A percentile compares a stretch with the other conserved stretches of the same genome.
phyloP scores from a whole-genome alignment of 2,797 vertebrate genomes.

The Ctenochaetus hawaiiensis region DNA sequence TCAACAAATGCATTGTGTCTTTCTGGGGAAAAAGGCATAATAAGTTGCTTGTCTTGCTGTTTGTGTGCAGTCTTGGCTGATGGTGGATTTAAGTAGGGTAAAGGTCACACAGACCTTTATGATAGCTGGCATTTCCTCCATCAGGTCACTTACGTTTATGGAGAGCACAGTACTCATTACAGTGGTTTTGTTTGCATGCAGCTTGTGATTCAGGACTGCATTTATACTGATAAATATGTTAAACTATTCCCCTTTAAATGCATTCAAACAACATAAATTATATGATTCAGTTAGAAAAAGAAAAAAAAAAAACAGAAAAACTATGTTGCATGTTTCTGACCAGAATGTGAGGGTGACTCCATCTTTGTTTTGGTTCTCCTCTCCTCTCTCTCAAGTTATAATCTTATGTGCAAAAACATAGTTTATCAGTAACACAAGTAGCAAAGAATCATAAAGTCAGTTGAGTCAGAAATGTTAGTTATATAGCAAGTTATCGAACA shows the following conservation, averaged over 20 bases:
- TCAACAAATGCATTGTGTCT: conserved; percentile 76
- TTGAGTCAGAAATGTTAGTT: background rate
- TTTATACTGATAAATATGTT: background rate
- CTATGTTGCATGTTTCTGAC: conserved; percentile 2
- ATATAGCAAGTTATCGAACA: conserved; percentile 3
- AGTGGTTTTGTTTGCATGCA: conserved; percentile 3
- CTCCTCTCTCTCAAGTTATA: background rate
- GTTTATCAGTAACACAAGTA: background rate
- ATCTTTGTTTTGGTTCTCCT: conserved; percentile 1
- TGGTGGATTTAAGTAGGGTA: conserved; percentile 66
- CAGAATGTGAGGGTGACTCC: background rate
- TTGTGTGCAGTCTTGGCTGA: conserved; percentile 53
- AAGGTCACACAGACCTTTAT: conserved; percentile 70
- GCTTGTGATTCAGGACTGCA: background rate
- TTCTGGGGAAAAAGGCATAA: conserved; percentile 59
- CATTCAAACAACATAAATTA: background rate
- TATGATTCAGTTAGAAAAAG: background rate
- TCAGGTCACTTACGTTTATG: conserved; percentile 25
- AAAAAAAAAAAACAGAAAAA: background rate
- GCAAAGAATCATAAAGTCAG: background rate
- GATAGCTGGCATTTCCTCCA: conserved; percentile 52
- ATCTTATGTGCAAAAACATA: background rate
- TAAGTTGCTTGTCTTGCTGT: conserved; percentile 71
- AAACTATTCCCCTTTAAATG: background rate
- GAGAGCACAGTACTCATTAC: background rate